Evolutionary conservation across 2,888 invertebrate species (phyloP), one percentile per base, ranked within the genome.

Genomic region (Aspidapion aeneum): DNA sequence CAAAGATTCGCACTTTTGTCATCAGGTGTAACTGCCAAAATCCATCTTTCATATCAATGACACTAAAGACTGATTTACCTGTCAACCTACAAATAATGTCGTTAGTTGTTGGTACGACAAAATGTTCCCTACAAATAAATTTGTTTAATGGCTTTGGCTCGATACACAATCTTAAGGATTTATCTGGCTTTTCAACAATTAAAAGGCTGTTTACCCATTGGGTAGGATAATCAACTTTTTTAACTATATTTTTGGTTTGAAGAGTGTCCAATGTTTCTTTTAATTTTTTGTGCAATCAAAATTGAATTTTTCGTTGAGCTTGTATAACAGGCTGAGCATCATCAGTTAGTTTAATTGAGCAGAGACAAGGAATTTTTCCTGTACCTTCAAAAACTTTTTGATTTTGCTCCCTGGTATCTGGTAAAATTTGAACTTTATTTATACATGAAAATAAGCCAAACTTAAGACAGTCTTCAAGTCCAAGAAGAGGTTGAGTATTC

Each of bases 141-240:
- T 64, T 62, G 63, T 69, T 69, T 12, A 69, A 20, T 1, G 62
- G 63, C 58, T 67, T 66, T n/a, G 69, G 66, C 62, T 68, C 68
- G 18, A 69, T 48, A 22, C 66, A 68, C 20, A 69, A 49, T 21
- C 68, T 54, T 18, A 68, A 20, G 7, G 57, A 50, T 49, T 50
- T 19, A 62, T 67, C 35, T 9, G 62, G 59, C 19, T 69, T 68
- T 62, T 68, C 66, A 1, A 66, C 63, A 19, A 69, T 65, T 9
- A 66, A 52, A 5, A 68, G 21, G 21, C 54, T 61, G 60, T 70
- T 67, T 1, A 68, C 68, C 69, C 68, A 69, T 18, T 67, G 62
- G 49, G 67, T 66, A 22, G 68, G 70, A 58, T 69, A 64, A 57
- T 63, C 58, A 2, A 68, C 65, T 66, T 66, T 61, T 55, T 9